Conservation (phyloP, 1,140 invertebrate genomes). For the Megalopta genalis region DNA sequence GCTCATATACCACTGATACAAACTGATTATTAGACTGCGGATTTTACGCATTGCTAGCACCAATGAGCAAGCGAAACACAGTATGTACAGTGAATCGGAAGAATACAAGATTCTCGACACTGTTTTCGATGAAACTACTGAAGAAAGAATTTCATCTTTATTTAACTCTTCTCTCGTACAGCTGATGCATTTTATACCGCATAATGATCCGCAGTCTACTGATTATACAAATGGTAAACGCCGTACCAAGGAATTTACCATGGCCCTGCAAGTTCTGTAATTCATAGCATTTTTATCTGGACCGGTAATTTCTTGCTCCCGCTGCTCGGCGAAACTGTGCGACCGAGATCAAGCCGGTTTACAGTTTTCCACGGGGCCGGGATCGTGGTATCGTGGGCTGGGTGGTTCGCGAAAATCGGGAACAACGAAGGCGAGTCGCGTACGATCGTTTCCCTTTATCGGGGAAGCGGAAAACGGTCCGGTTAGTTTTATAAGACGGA, state of each 20-base stretch:
- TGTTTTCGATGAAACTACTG: too few species aligned
- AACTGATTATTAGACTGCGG: too few species aligned
- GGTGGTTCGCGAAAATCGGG: conserved; percentile 9
- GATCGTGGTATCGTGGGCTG: neutral
- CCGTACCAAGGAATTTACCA: neutral
- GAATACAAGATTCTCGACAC: too few species aligned
- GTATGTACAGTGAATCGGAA: too few species aligned
- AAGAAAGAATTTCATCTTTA: too few species aligned
- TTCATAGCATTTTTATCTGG: neutral
- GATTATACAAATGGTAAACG: too few species aligned
- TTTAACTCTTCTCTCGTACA: too few species aligned
- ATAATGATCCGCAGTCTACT: too few species aligned
- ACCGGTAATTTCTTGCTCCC: neutral
- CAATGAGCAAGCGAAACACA: too few species aligned
- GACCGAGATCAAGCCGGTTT: neutral
- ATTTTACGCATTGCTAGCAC: too few species aligned
- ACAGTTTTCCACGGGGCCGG: neutral
- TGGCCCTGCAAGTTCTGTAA: neutral
- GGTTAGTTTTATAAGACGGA: conserved; percentile 23
- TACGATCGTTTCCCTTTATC: conserved; percentile 11
- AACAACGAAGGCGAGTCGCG: conserved; percentile 2
- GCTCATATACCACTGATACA: too few species aligned
- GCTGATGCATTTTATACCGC: too few species aligned
- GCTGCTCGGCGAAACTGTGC: neutral
- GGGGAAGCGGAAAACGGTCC: neutral